These are phyloP conservation scores for Theonella swinhoei DNA, from an alignment of 37 sponge, comb jelly and placozoan species.

Conservation along the genomic window DNA sequence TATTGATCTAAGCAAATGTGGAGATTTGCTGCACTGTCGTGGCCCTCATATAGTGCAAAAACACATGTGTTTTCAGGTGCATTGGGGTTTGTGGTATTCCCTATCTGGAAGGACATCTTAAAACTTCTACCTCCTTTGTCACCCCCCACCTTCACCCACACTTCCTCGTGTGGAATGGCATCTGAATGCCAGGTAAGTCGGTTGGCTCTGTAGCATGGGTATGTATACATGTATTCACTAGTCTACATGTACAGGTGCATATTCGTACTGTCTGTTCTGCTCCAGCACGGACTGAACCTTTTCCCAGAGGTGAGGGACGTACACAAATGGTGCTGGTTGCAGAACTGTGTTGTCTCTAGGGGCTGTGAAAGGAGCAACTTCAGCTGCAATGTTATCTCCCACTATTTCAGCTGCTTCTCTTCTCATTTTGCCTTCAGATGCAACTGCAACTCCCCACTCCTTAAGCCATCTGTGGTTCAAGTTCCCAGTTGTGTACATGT, in stretches of 20 bases:
- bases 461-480: too few species aligned
- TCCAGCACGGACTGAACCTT: too few species aligned
- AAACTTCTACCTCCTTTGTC: slow-evolving; percentile 65
- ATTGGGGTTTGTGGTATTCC: slow-evolving; percentile 22
- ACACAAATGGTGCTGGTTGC: slow-evolving; percentile 28
- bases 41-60: slow-evolving; percentile 16
- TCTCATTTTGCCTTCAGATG: too few species aligned
- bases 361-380: slow-evolving; percentile 12
- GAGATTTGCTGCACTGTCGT: slow-evolving; percentile 41
- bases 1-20: slow-evolving; percentile 17
- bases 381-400: neutral
- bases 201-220: neutral
- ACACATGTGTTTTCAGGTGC: slow-evolving; percentile 38
- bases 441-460: too few species aligned
- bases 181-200: slow-evolving; percentile 33
- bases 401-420: neutral
- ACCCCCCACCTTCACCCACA: slow-evolving; percentile 57
- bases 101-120: slow-evolving; percentile 50
- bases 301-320: slow-evolving; percentile 6
- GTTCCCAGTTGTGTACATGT: too few species aligned
- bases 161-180: slow-evolving; percentile 27
- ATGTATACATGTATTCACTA: too few species aligned
- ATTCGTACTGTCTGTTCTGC: too few species aligned
- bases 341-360: slow-evolving; percentile 11
- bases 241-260: too few species aligned